Percentiles rank a stretch among this genome's conserved stretches.
Conservation (phyloP, 2,797 vertebrate species). For the Enteromius viviparus region DNA sequence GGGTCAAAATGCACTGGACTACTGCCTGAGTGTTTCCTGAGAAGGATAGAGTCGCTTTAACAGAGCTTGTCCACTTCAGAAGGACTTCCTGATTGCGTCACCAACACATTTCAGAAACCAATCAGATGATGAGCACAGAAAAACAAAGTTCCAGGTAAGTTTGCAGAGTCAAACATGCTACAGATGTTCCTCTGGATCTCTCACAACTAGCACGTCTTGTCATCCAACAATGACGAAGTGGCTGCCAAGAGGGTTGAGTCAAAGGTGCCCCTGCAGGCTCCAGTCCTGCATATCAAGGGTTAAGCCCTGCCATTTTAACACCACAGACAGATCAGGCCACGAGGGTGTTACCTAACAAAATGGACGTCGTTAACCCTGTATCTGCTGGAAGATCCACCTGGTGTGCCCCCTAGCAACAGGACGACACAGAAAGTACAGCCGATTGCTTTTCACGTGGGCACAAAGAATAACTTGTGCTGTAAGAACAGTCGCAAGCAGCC, state of each 20-base stretch:
- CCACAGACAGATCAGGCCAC: constrained; percentile 85
- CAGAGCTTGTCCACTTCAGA: not conserved
- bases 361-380: constrained; percentile 84
- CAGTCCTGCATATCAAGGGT: constrained; percentile 81
- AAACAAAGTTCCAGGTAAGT: constrained; percentile 17
- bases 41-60: not conserved
- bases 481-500: constrained; percentile 53
- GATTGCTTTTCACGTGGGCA: constrained; percentile 63
- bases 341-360: constrained; percentile 88
- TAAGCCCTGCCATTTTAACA: constrained; percentile 87
- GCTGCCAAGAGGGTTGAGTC: constrained; percentile 61
- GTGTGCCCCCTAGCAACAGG: constrained; percentile 74
- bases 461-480: constrained; percentile 61
- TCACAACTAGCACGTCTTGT: constrained; percentile 61
- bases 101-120: constrained; percentile 23
- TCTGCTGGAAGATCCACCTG: constrained; percentile 79
- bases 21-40: not conserved
- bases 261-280: constrained; percentile 73
- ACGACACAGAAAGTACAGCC: constrained; percentile 69
- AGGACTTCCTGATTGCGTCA: constrained; percentile 28
- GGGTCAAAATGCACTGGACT: not conserved
- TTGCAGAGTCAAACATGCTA: not conserved
- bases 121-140: not conserved
- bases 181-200: constrained; percentile 40
- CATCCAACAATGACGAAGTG: constrained; percentile 60